phyloP scores from a whole-genome alignment of 2,113 vertebrate species.

The Helogale parvula region DNA sequence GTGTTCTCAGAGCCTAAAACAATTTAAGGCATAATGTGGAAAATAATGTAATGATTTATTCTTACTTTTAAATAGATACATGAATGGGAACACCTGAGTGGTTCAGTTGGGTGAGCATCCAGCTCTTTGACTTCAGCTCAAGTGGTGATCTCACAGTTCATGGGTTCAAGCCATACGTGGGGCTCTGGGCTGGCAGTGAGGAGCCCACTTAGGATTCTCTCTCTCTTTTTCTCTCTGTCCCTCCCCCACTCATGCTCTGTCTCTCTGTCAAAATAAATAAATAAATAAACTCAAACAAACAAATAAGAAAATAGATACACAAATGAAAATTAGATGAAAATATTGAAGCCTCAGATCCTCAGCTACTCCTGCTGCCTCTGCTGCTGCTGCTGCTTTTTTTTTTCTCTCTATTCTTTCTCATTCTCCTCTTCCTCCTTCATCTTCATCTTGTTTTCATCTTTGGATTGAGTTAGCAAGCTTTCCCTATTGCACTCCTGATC shows the following conservation, averaged over 20 bases:
- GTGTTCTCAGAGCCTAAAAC: neutral
- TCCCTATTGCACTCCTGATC: neutral
- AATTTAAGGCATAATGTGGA: neutral
- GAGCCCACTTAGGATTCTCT: too few species aligned
- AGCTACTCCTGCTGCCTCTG: neutral
- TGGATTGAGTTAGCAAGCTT: neutral
- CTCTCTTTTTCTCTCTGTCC: too few species aligned
- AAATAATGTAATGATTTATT: neutral
- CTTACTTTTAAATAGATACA: neutral
- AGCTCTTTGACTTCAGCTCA: too few species aligned
- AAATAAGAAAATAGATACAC: neutral
- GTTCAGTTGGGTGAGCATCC: too few species aligned
- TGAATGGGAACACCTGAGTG: neutral
- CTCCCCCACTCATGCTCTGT: too few species aligned
- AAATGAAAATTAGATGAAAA: neutral
- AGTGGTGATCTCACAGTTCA: too few species aligned
- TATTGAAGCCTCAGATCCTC: neutral
- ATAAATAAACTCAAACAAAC: too few species aligned
- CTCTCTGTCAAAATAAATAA: too few species aligned
- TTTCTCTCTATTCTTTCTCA: accelerated
- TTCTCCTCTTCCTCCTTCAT: neutral
- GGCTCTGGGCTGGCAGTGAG: too few species aligned
- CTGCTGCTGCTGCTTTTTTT: neutral
- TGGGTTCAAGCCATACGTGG: too few species aligned
- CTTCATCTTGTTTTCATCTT: neutral